Evolutionary conservation across 2,888 invertebrate genomes (phyloP).

Genomic region (Lamellibrachia satsuma): DNA sequence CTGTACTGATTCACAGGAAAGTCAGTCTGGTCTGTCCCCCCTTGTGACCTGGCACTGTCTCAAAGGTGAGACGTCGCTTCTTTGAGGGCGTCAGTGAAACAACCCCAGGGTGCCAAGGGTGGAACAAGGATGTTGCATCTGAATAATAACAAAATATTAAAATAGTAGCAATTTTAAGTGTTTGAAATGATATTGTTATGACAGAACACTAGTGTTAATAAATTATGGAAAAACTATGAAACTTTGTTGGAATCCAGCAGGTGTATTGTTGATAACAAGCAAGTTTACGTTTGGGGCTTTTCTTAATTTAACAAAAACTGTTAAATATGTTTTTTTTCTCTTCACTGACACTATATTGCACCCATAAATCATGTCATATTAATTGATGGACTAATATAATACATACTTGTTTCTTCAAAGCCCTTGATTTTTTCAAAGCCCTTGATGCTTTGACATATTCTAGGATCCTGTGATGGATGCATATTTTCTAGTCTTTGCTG

Average conservation of each 20-base stretch:
- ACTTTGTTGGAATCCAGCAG: too few species aligned
- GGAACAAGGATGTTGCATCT: neutral
- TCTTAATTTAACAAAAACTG: too few species aligned
- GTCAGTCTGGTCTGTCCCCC: neutral
- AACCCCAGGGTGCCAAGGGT: neutral
- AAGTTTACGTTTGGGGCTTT: too few species aligned
- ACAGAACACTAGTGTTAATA: too few species aligned
- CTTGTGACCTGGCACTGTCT: neutral
- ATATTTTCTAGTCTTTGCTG: neutral
- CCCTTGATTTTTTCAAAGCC: neutral
- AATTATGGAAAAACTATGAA: too few species aligned
- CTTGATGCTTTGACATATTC: neutral
- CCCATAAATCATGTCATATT: neutral
- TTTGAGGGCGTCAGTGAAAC: neutral
- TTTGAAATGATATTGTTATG: neutral
- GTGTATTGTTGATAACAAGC: too few species aligned
- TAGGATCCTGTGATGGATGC: neutral
- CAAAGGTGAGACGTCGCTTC: neutral
- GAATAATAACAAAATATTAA: neutral
- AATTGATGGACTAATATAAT: neutral
- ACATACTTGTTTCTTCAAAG: conserved; percentile 7
- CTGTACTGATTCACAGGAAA: neutral
- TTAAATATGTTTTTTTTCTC: too few species aligned
- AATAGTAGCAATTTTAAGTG: neutral
- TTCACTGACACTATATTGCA: neutral